phyloP scores from a whole-genome alignment of 2,113 vertebrate genomes.

The Callaeas wilsoni region DNA sequence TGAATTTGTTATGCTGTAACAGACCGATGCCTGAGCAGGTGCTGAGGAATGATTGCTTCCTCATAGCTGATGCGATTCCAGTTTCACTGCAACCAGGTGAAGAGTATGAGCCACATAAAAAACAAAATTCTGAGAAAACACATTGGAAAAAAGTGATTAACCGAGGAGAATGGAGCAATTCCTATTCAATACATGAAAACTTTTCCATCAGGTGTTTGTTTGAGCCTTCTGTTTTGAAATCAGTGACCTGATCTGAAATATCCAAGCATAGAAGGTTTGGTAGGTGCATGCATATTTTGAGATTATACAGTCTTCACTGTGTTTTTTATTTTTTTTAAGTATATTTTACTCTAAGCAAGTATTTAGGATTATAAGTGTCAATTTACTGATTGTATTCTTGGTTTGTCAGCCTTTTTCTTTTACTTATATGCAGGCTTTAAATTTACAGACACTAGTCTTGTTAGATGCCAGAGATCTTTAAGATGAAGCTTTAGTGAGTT shows the following conservation, averaged over 20 bases:
- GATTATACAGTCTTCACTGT: neutral
- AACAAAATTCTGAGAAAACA: neutral
- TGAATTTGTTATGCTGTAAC: constrained; percentile 59
- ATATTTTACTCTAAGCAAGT: neutral
- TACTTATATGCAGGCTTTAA: neutral
- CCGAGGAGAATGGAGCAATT: neutral
- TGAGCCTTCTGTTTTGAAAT: neutral
- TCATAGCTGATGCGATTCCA: neutral
- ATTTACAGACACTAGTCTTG: neutral
- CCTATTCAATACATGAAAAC: neutral
- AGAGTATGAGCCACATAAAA: neutral
- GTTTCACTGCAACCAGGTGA: constrained; percentile 7
- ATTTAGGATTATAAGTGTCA: neutral
- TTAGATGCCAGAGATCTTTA: neutral
- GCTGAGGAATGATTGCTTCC: constrained; percentile 64
- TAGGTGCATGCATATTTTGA: neutral
- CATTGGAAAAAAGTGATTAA: neutral
- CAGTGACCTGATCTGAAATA: neutral
- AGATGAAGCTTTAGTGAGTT: neutral
- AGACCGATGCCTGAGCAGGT: constrained; percentile 70
- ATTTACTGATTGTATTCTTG: neutral
- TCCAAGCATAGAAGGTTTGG: neutral
- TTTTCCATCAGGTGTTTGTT: neutral
- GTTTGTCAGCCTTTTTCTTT: neutral
- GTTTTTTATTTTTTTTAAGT: neutral